Evolutionary conservation across 1,140 invertebrate species (phyloP), one percentile per base, ranked within the genome.

Genomic region (Drosophila tani): DNA sequence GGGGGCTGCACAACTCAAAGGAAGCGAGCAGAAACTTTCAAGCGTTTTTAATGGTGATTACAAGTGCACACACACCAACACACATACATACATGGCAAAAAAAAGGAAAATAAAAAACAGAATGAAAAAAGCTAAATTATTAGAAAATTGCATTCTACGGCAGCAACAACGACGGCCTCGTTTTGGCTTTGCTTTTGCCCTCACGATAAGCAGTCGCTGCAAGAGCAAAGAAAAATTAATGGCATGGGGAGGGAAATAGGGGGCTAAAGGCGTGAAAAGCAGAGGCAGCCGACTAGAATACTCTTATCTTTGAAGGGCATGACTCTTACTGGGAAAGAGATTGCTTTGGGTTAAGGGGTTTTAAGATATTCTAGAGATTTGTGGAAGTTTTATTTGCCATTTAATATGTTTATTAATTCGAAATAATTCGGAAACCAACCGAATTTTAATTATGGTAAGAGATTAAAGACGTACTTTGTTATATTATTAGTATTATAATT

Each of bases 21-120:
- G 70, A 64, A 80, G 46, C 82, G 60, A 63, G 76, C 63, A 51
- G 60, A 79, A 83, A 80, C 50, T 80, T 79, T 87, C 64, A 79
- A 85, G 81, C 85, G 85, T 50, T 82, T 86, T 90, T 90, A 88
- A 84, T 88, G 85, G 68, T 90, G 85, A 88, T 88, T 88, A 84
- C 84, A 87, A 87, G 81, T 84, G 77, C 74, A 45, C 67, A 77
- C 55, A 70, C 43, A 65, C 21, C 21, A 21, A 21, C 41, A 57
- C 19, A 58, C 32, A 35, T 35, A 58, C 32, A 35, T 35, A 45
- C 24, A 74, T 43, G 32, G 58, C 62, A 49, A 62, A 74, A 73
- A 64, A 19, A 63, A 35, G 24, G 19, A 27, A n/a, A 58, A 58
- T 43, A 17, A 49, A 65, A 45, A 69, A 35, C 11, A 70, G 56